These are phyloP conservation scores for Stenodema calcarata DNA, from an alignment of 2,888 invertebrate species.

Conservation along the genomic window DNA sequence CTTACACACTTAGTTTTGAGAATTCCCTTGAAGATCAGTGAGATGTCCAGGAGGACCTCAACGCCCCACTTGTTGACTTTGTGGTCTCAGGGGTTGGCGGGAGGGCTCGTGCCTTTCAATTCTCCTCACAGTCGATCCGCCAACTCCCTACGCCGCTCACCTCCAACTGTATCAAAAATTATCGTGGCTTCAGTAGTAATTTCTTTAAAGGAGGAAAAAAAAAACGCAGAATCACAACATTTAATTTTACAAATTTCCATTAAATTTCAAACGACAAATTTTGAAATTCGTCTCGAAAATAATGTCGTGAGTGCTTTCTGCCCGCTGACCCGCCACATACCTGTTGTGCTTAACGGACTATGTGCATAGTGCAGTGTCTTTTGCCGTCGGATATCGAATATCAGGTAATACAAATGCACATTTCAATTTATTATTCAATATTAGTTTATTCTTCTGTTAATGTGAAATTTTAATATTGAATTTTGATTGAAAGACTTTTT, in stretches of 20 bases:
- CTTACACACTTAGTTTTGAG: no score
- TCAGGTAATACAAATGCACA: not conserved
- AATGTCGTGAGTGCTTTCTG: not conserved
- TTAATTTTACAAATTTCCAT: no score
- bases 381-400: not conserved
- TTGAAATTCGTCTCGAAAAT: not conserved
- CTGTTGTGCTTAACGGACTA: not conserved
- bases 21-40: no score
- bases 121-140: not conserved
- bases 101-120: not conserved
- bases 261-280: no score
- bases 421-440: not conserved
- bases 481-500: no score
- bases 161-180: not conserved
- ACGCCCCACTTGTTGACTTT: not conserved
- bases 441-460: no score
- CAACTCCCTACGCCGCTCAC: not conserved
- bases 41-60: no score
- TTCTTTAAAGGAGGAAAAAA: no score
- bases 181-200: no score
- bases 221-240: no score
- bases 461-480: no score
- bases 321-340: not conserved
- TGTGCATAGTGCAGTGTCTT: not conserved
- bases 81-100: not conserved